Conservation (phyloP, 2,888 invertebrate genomes). For the Gastracanthus pulcherrimus region DNA sequence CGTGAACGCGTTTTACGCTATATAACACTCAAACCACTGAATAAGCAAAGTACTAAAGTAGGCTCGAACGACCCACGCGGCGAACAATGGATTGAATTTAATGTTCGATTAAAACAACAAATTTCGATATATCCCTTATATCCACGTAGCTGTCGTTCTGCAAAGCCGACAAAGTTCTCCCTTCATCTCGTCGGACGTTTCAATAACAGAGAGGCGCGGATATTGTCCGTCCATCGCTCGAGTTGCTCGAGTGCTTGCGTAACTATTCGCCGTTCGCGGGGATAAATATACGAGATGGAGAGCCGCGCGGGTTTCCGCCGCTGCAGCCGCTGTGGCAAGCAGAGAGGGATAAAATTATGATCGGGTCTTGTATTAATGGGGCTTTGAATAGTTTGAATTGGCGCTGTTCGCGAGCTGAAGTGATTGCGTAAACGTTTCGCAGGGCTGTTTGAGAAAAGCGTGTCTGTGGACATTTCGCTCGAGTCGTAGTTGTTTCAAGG, state of each 20-base stretch:
- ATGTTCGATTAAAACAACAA: conserved; percentile 28
- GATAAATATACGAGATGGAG: conserved; percentile 16
- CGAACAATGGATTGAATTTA: not conserved
- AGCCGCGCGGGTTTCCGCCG: no score
- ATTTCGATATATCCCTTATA: conserved; percentile 5
- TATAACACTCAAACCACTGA: not conserved
- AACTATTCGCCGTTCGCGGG: not conserved
- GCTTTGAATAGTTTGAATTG: no score
- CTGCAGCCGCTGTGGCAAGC: no score
- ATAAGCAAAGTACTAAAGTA: not conserved
- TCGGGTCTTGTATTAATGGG: no score
- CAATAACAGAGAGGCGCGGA: conserved; percentile 11
- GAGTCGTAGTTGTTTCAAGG: no score
- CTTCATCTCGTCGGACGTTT: not conserved
- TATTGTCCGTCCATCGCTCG: not conserved
- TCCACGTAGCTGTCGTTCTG: not conserved
- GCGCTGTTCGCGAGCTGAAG: no score
- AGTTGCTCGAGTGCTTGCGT: conserved; percentile 3
- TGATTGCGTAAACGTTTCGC: no score
- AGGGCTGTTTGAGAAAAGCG: no score
- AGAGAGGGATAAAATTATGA: not conserved
- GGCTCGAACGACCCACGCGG: not conserved
- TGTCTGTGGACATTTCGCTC: no score
- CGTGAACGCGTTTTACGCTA: not conserved
- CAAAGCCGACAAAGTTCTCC: not conserved